Percentiles rank a stretch among this genome's conserved stretches.
These are phyloP conservation scores for Masticophis lateralis DNA, from an alignment of 2,797 vertebrate species.

Conservation along the genomic window DNA sequence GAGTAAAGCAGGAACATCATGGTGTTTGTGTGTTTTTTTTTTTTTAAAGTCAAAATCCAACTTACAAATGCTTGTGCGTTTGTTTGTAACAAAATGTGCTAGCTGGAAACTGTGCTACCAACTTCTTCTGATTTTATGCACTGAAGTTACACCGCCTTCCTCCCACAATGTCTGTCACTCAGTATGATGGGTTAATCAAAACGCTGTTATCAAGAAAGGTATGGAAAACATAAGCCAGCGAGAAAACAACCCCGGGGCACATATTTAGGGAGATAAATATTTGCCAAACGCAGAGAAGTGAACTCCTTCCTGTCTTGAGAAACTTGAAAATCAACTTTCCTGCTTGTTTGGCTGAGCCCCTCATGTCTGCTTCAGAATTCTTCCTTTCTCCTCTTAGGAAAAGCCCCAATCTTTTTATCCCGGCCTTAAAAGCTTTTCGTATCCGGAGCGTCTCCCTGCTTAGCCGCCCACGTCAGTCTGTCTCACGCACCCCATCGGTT, in stretches of 20 bases:
- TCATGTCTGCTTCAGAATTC: neutral
- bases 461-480: constrained; percentile 7
- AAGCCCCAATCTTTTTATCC: constrained; percentile 14
- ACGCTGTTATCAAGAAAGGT: neutral
- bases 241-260: neutral
- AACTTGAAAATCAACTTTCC: constrained; percentile 25
- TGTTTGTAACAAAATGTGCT: neutral
- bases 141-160: neutral
- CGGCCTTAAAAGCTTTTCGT: constrained; percentile 30
- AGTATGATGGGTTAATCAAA: neutral
- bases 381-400: constrained; percentile 15
- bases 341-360: neutral
- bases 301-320: neutral
- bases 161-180: neutral
- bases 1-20: neutral
- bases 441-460: constrained; percentile 1
- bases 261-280: constrained; percentile 11
- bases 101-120: neutral
- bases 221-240: constrained; percentile 3
- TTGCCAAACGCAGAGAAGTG: neutral
- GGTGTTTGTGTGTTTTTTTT: neutral
- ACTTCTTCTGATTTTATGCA: neutral
- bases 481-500: neutral
- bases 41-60: neutral
- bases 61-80: neutral